Base-by-base conservation (phyloP, 2,113 vertebrate genomes). In the Osmerus mordax region DNA sequence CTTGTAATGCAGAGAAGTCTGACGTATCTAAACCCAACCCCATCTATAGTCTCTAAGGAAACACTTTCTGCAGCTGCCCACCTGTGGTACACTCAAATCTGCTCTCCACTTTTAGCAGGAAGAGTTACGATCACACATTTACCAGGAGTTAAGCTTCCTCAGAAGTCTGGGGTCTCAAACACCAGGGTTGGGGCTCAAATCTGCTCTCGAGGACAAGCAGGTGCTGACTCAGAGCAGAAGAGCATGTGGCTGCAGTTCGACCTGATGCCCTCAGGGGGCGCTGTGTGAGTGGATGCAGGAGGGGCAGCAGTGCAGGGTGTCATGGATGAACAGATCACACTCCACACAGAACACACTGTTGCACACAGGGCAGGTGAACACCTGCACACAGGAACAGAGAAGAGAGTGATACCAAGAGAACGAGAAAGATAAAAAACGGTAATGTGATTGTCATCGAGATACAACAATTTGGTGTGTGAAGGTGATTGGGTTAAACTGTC, bases 271-370 rank as follows among this genome's bases (percentile, higher is more conserved):
- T 78, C 86, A 65, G 14, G 89, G 65, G 56, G 72, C 3, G 25
- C 81, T 89, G 53, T 92, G 90, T 62, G 78, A 84, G 1, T 97
- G 95, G 74, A 96, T 92, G 70, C 97, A 99, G 74, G 93, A 92
- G 65, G 97, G 97, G 77, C 97, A 99, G 90, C 95, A 98, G 88
- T 99, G 97, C 47, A 99, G 91, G 0, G 92, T 92, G 25, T 97
- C 95, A 3, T 99, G 97, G 88, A 98, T 87, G 89, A 98, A 99
- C 78, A 98, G 53, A 75, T 99, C 96, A 1, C 97, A 99, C 41
- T 99, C 97, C 82, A 95, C 75, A 19, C 97, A 99, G 88, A 97
- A 99, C 8, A 89, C 89, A 9, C 87, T 92, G 65, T 78, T 84
- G 83, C 97, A 99, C 0, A 84, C 82, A 8, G 88, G 89, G 83